Conservation (phyloP, 2,888 invertebrate species). For the Spialia ferax region DNA sequence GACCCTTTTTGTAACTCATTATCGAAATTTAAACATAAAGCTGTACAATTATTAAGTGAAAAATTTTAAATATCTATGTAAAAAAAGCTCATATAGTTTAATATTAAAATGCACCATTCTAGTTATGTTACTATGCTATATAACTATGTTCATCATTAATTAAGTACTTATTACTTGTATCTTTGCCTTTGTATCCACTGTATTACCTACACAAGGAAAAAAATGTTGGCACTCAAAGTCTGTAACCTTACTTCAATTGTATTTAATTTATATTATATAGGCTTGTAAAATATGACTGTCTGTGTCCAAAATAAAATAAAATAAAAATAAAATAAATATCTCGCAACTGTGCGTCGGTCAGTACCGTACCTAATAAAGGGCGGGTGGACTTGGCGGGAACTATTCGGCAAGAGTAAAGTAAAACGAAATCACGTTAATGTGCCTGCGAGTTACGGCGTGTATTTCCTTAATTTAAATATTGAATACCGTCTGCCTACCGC, state of each 20-base stretch:
- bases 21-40: background rate
- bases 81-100: background rate
- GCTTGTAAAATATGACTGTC: too few species aligned
- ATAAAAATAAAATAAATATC: too few species aligned
- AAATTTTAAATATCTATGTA: background rate
- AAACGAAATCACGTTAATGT: constrained; percentile 68
- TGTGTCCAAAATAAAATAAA: too few species aligned
- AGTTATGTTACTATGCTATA: too few species aligned
- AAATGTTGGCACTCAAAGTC: too few species aligned
- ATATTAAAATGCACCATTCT: background rate
- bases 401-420: constrained; percentile 67
- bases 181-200: too few species aligned
- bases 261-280: too few species aligned
- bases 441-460: constrained; percentile 53
- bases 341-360: background rate
- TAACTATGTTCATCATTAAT: too few species aligned
- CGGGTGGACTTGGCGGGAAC: constrained; percentile 55
- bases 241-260: too few species aligned
- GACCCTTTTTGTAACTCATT: background rate
- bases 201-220: too few species aligned
- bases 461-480: constrained; percentile 69
- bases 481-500: constrained; percentile 50
- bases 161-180: too few species aligned
- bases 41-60: background rate
- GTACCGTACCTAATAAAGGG: background rate